These are phyloP conservation scores for Rhodeus uyekii DNA, from an alignment of 2,797 vertebrate genomes.

Conservation along the genomic window DNA sequence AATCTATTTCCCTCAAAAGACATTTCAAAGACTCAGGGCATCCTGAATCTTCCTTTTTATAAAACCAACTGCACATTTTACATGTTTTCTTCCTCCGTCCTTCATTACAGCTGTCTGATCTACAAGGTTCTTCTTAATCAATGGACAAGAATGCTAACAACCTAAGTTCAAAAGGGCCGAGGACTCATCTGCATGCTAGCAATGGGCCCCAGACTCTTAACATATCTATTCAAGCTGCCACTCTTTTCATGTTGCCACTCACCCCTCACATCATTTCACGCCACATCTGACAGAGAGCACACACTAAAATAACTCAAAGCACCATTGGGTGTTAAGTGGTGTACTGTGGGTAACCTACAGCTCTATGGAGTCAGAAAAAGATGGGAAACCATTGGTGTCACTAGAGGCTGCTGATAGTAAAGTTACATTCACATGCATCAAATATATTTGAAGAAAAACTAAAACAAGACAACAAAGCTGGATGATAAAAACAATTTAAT, in stretches of 20 bases:
- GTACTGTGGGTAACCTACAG: constrained; percentile 63
- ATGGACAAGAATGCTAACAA: constrained; percentile 51
- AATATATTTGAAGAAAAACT: background rate
- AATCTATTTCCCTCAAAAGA: background rate
- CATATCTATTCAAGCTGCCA: constrained; percentile 57
- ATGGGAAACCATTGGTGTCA: constrained; percentile 44
- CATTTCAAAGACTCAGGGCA: background rate
- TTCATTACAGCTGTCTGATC: constrained; percentile 43
- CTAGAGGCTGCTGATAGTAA: background rate
- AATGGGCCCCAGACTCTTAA: constrained; percentile 41
- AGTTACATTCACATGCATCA: background rate
- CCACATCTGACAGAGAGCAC: constrained; percentile 58
- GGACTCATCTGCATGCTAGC: constrained; percentile 55
- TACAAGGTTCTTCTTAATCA: constrained; percentile 25
- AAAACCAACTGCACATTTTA: background rate
- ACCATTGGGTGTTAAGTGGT: constrained; percentile 68
- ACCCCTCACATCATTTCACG: constrained; percentile 56
- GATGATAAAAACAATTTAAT: background rate
- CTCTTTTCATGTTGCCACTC: constrained; percentile 58
- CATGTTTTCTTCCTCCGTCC: constrained; percentile 45
- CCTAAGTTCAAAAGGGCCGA: constrained; percentile 50
- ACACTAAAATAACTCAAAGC: constrained; percentile 64
- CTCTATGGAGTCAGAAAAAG: constrained; percentile 49
- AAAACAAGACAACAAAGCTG: background rate
- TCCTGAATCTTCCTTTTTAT: background rate